A percentile compares a stretch with the other conserved stretches of the same genome.
These are phyloP conservation scores for Ophiodon elongatus DNA, from an alignment of 2,113 vertebrate genomes.

Conservation along the genomic window DNA sequence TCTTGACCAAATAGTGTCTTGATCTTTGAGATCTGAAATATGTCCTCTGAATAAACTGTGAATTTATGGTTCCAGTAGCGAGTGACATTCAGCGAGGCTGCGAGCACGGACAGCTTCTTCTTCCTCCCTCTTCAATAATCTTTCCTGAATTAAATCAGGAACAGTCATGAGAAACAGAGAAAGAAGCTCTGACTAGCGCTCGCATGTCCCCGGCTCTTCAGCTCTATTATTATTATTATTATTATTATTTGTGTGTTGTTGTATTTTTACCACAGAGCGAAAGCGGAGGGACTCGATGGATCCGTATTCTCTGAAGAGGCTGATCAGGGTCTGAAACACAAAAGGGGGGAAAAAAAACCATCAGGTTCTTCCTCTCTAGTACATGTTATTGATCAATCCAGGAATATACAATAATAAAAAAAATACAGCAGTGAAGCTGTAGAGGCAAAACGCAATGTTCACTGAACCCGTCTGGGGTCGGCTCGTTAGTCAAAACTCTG, in stretches of 20 bases:
- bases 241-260: neutral
- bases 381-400: neutral
- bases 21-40: no score
- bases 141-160: neutral
- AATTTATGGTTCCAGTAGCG: neutral
- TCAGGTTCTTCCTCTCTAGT: neutral
- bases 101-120: neutral
- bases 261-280: constrained; percentile 90
- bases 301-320: constrained; percentile 90
- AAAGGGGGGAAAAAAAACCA: constrained; percentile 40
- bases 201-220: neutral
- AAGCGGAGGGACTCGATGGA: constrained; percentile 92
- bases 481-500: neutral
- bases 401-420: neutral
- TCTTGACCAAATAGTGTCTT: neutral
- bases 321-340: constrained; percentile 83
- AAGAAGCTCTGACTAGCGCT: neutral
- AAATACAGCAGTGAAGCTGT: neutral
- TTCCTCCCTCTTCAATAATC: neutral
- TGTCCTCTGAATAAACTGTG: neutral
- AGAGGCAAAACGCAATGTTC: neutral
- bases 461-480: neutral
- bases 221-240: no score
- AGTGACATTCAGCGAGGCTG: neutral
- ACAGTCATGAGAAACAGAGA: neutral